Conservation (phyloP, 2,888 invertebrate species). For the Sussaba pulchella region DNA sequence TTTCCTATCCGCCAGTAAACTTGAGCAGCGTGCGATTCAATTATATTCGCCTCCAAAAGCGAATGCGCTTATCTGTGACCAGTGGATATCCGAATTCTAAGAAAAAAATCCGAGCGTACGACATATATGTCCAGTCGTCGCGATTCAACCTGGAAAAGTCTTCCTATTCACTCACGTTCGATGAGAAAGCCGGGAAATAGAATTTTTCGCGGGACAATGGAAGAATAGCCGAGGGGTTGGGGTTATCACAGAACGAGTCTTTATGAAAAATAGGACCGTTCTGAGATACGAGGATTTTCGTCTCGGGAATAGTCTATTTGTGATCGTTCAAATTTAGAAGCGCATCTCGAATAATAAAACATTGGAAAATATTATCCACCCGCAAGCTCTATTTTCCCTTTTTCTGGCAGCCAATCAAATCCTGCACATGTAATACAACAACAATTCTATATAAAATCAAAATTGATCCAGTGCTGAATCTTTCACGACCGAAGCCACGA, state of each 20-base stretch:
- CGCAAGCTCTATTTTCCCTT: neutral
- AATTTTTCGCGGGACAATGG: constrained; percentile 7
- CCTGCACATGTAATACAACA: neutral
- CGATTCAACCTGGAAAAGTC: neutral
- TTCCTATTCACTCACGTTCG: neutral
- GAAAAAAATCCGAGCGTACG: neutral
- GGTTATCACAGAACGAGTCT: neutral
- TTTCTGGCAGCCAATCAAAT: neutral
- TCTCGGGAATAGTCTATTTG: neutral
- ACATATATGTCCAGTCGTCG: constrained; percentile 26
- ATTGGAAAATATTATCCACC: neutral
- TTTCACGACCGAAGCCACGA: neutral
- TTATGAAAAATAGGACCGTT: neutral
- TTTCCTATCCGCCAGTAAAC: neutral
- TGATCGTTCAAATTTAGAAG: neutral
- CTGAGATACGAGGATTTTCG: neutral
- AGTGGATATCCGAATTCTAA: constrained; percentile 6
- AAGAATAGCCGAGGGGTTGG: neutral
- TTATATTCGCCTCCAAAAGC: constrained; percentile 48
- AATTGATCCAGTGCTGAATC: neutral
- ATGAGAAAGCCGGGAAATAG: neutral
- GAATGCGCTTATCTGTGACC: constrained; percentile 22
- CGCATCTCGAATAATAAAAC: neutral
- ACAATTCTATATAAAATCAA: neutral
- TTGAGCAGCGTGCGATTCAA: constrained; percentile 39